Conservation (phyloP, 2,797 vertebrate species). For the Leptatherina wallacei region DNA sequence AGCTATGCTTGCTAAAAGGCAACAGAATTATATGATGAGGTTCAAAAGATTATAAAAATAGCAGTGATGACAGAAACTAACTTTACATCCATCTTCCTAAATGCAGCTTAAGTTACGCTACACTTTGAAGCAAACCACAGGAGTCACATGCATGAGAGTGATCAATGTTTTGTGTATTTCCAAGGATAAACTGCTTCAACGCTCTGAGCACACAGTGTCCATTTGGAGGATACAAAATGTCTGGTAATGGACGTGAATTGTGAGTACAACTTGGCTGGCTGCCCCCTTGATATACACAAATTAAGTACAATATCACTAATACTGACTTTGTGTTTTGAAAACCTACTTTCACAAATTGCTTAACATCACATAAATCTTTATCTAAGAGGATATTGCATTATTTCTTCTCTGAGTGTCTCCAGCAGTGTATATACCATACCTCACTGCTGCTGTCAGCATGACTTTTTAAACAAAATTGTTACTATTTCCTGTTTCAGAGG, state of each 20-base stretch:
- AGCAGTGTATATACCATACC: constrained; percentile 22
- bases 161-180: constrained; percentile 76
- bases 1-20: constrained; percentile 50
- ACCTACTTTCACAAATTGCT: constrained; percentile 49
- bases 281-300: constrained; percentile 50
- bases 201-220: constrained; percentile 98
- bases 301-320: constrained; percentile 53
- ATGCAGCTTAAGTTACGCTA: constrained; percentile 29
- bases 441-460: constrained; percentile 16
- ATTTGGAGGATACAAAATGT: constrained; percentile 99
- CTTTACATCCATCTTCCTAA: constrained; percentile 34
- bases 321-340: constrained; percentile 61
- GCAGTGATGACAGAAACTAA: constrained; percentile 13
- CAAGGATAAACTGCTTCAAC: constrained; percentile 99
- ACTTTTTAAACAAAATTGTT: constrained; percentile 20
- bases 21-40: constrained; percentile 38
- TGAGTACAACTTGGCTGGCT: constrained; percentile 84
- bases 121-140: constrained; percentile 33
- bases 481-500: constrained; percentile 84
- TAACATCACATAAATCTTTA: constrained; percentile 48
- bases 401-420: constrained; percentile 18
- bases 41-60: constrained; percentile 34
- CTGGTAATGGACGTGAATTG: constrained; percentile 99
- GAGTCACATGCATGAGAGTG: constrained; percentile 49
- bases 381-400: constrained; percentile 44